Evolutionary conservation across 2,797 vertebrate genomes (phyloP).

Genomic region (Nyctibius grandis): DNA sequence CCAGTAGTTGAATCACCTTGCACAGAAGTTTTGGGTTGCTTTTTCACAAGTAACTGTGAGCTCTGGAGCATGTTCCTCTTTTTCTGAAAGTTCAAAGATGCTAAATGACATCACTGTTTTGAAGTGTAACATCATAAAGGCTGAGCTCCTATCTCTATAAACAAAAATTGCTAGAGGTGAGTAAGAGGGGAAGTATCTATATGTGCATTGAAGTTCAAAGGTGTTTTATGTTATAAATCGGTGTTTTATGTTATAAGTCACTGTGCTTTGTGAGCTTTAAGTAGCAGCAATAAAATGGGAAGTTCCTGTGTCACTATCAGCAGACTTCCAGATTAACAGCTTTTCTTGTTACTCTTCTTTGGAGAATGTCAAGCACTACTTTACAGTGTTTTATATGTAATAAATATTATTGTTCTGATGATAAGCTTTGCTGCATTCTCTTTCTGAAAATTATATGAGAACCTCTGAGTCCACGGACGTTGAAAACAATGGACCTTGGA

Average conservation of each 20-base stretch:
- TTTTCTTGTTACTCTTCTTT: background rate
- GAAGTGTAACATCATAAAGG: background rate
- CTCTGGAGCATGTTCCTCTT: background rate
- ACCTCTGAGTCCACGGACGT: background rate
- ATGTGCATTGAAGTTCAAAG: background rate
- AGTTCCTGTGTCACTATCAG: background rate
- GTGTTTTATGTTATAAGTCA: background rate
- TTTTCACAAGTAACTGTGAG: background rate
- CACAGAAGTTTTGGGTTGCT: background rate
- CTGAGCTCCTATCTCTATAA: background rate
- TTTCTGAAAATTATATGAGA: background rate
- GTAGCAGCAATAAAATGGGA: background rate
- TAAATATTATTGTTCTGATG: background rate
- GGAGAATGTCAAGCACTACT: background rate
- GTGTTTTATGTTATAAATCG: background rate
- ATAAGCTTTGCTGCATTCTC: background rate
- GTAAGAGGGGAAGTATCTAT: background rate
- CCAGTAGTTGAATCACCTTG: background rate
- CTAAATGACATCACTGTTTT: background rate
- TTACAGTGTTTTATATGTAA: background rate
- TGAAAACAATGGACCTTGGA: background rate
- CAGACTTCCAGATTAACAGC: background rate
- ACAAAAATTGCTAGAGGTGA: conserved; percentile 8
- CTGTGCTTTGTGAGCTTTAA: background rate
- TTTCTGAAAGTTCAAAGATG: background rate